Conservation (phyloP, 2,113 vertebrate genomes). For the Hyla sarda region DNA sequence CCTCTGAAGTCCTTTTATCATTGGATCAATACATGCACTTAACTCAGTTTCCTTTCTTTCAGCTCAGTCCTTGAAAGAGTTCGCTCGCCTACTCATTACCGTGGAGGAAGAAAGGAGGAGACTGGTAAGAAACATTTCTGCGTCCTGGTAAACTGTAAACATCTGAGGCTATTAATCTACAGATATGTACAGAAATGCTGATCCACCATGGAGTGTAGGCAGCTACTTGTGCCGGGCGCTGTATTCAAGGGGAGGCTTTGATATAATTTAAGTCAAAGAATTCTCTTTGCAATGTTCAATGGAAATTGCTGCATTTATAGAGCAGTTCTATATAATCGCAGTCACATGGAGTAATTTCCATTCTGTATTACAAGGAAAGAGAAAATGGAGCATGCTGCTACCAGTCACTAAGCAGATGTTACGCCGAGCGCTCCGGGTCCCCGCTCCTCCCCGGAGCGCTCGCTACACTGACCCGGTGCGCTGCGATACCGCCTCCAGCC, state of each 20-base stretch:
- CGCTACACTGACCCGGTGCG: too few relatives aligned
- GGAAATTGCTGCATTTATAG: background rate
- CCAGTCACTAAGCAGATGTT: background rate
- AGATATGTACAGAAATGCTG: background rate
- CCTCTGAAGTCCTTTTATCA: constrained; percentile 24
- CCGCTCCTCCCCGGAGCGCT: too few relatives aligned
- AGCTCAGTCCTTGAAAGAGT: constrained; percentile 97
- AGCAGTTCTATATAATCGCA: background rate
- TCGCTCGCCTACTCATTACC: constrained; percentile 90
- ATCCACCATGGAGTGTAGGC: background rate
- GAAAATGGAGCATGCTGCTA: background rate
- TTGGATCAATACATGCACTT: constrained; percentile 30
- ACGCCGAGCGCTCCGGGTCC: too few relatives aligned
- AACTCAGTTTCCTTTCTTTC: constrained; percentile 65
- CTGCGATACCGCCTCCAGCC: too few relatives aligned
- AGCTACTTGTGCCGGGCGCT: background rate
- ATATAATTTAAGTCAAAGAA: background rate
- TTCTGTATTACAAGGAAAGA: background rate
- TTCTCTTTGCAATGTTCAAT: background rate
- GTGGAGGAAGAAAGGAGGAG: constrained; percentile 94
- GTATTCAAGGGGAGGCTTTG: background rate
- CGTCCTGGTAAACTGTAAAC: background rate
- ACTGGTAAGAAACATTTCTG: constrained; percentile 79
- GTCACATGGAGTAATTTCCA: background rate
- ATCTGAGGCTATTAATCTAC: background rate